phyloP scores from a whole-genome alignment of 2,888 invertebrate species.

The Chirona hameri region DNA sequence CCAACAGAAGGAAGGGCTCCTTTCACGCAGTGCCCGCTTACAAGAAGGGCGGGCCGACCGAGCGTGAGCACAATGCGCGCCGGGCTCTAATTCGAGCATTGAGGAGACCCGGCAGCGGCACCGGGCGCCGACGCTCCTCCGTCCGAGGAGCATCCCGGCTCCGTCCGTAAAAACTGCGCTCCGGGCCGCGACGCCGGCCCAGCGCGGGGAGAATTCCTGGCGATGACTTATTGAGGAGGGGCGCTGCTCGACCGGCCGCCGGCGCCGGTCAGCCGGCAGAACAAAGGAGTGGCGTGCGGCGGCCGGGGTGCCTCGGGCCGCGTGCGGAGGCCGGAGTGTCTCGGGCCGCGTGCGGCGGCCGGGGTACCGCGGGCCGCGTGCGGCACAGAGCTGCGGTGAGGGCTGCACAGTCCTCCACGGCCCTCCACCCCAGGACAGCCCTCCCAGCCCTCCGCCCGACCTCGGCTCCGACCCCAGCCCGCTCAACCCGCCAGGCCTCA shows the following conservation, averaged over 20 bases:
- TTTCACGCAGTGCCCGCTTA: not conserved
- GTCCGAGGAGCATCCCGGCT: not conserved
- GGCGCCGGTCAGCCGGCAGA: not conserved
- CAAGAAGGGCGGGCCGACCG: not conserved
- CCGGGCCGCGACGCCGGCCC: not conserved
- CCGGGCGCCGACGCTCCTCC: not conserved
- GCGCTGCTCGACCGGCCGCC: not conserved
- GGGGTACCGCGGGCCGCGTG: too few species aligned
- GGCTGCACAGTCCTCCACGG: too few species aligned
- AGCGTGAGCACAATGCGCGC: not conserved
- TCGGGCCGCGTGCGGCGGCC: not conserved
- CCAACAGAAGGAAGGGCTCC: not conserved
- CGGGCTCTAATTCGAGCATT: not conserved
- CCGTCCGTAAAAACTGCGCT: not conserved
- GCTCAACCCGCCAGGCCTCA: too few species aligned
- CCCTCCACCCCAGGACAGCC: too few species aligned
- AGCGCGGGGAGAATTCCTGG: not conserved
- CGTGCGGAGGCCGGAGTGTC: too few species aligned
- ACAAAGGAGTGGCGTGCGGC: not conserved
- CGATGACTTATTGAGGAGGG: slow-evolving; percentile 13
- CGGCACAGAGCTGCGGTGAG: too few species aligned
- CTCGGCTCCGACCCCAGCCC: too few species aligned
- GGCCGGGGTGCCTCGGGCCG: too few species aligned
- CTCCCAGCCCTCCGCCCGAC: too few species aligned
- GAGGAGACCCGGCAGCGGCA: not conserved